Base-by-base conservation (phyloP, 2,113 vertebrate genomes). In the Oxyruncus cristatus region DNA sequence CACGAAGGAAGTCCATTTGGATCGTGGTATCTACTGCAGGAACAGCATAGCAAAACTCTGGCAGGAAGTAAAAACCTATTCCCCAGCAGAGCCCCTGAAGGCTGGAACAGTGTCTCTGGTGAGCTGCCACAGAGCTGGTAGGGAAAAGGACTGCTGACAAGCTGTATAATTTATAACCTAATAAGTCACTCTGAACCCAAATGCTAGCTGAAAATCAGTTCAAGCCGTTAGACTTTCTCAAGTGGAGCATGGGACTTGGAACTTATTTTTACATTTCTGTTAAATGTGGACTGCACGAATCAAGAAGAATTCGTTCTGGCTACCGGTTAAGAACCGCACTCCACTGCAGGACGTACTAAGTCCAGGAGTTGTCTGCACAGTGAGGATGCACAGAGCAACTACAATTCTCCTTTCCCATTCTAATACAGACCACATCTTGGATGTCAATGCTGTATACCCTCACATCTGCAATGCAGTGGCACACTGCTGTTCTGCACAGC, bases 181-280 rank as follows among this genome's bases (percentile, higher is more conserved):
- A 68, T 39, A 63, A 96, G 58, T 83, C 75, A 86, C 37, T 65
- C 67, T 44, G 53, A 95, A 73, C 75, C 30, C 41, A 66, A 88
- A 80, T n/a, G 55, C 8, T 32, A 56, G 27, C 39, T 85, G 74
- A 79, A 90, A 71, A 93, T 35, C 47, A 58, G 42, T 50, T 79
- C 78, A 85, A 90, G 52, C 6, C 5, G 1, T 52, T 79, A 55
- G 32, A 23, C 30, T 42, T 83, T 52, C 58, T 72, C 32, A 58
- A 85, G 35, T 35, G 42, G 42, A 68, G 18, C 33, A 82, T 14
- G 26, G 8, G 58, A 75, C 39, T 39, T 49, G 39, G 72, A 82
- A 68, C 30, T 72, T 28, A 62, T 49, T 87, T 76, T 76, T 9
- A 65, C 47, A 33, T 82, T 92, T 82, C 82, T 47, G 17, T 49